Base-by-base conservation (phyloP, 2,113 vertebrate genomes). In the Cranoglanis bouderius region DNA sequence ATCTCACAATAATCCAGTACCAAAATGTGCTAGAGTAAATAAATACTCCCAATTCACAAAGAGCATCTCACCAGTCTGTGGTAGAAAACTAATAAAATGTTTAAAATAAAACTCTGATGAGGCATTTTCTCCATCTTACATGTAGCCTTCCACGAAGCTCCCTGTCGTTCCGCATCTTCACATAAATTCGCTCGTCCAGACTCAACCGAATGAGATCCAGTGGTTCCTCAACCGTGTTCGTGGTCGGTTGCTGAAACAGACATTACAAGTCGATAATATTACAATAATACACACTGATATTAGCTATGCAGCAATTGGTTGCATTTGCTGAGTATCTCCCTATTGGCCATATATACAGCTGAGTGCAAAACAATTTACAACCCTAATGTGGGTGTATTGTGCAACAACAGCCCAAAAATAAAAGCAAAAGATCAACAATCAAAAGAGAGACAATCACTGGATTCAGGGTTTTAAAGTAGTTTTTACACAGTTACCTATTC, bases 161-260 rank as follows among this genome's bases (percentile, higher is more conserved):
- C 89, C 98, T 91, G 94, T 99, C 98, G 6, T 99, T 99, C 89
- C 98, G 96, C 98, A 99, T 99, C 94, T 99, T 99, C 82, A 99
- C 98, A 74, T 99, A 99, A 93, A 99, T 99, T 83, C 98, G 93
- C 86, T 99, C 98, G 89, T 99, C 98, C 6, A 99, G 93, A 94
- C 98, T 99, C 87, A 99, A 97, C 70, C 98, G 93, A 95, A 99
- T 99, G 90, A 99, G 97, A 90, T 99, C 98, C 14, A 99, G 94
- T 0, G 98, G 98, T 90, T 99, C 98, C 89, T 99, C 98, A 1
- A 99, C 98, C 0, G 98, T 99, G 92, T 98, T 99, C 90, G 97
- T 97, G 0, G 97, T 96, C 57, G 97, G 98, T 96, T 97, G 98
- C 98, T 96, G 91, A 75, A 82, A 89, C 21, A 26, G 9, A 38